Conservation (phyloP, 1,140 invertebrate species). For the Ooceraea biroi region DNA sequence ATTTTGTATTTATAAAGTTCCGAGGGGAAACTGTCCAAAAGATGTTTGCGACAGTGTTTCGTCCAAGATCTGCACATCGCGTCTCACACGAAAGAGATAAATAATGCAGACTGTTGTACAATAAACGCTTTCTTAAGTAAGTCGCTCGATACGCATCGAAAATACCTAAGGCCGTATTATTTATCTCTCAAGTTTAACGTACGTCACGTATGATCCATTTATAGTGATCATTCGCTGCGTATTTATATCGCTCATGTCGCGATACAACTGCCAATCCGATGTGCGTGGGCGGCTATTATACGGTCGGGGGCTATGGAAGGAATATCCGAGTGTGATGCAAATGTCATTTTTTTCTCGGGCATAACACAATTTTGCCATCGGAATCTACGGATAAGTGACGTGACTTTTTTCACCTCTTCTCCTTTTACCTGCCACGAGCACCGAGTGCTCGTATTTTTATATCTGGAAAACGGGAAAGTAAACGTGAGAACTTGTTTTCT, state of each 20-base stretch:
- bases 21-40: too few relatives aligned
- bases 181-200: constrained; percentile 36
- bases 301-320: not conserved
- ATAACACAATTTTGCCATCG: not conserved
- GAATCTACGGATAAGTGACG: constrained; percentile 30
- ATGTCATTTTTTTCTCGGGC: constrained; percentile 37
- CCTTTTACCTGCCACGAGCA: too few relatives aligned
- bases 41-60: too few relatives aligned
- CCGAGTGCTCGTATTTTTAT: constrained; percentile 31
- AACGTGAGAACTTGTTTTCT: not conserved
- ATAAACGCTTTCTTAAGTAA: not conserved
- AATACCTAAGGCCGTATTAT: constrained; percentile 9
- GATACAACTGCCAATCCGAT: constrained; percentile 22
- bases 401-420: constrained; percentile 4
- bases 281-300: not conserved
- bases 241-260: constrained; percentile 25
- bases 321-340: constrained; percentile 9
- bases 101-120: not conserved
- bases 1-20: too few relatives aligned
- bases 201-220: constrained; percentile 20
- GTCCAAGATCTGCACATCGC: not conserved
- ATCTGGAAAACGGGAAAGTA: not conserved
- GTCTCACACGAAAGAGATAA: not conserved
- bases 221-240: constrained; percentile 33
- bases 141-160: not conserved